Percentiles rank a stretch among this genome's conserved stretches.
Evolutionary conservation across 2,113 vertebrate species (phyloP).

Genomic region (Ptychochromis oligacanthus): DNA sequence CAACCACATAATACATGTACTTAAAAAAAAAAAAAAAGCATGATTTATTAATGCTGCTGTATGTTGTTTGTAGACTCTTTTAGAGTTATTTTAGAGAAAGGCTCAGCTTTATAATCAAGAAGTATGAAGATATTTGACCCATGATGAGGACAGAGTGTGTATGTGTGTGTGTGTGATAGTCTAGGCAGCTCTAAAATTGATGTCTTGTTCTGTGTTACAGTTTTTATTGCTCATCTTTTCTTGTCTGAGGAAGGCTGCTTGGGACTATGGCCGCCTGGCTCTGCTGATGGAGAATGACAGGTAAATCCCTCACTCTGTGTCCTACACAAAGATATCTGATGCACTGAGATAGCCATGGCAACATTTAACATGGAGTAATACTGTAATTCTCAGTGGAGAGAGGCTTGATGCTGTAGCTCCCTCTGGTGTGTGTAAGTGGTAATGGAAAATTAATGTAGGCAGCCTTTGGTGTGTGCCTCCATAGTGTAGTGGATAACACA

Average conservation of each 20-base stretch:
- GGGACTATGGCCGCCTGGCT: constrained; percentile 95
- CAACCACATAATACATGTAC: constrained; percentile 68
- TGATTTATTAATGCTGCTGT: constrained; percentile 49
- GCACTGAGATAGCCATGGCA: constrained; percentile 5
- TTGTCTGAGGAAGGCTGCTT: constrained; percentile 95
- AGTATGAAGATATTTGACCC: neutral
- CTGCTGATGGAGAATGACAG: constrained; percentile 96
- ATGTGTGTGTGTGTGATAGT: neutral
- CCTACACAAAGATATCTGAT: neutral
- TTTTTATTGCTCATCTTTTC: constrained; percentile 91
- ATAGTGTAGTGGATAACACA: too few species aligned
- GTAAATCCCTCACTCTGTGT: constrained; percentile 60
- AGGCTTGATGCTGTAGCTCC: constrained; percentile 49
- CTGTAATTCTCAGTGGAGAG: neutral
- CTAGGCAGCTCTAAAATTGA: neutral
- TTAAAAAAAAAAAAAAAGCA: constrained; percentile 39
- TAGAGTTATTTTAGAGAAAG: neutral
- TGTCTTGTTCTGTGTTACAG: constrained; percentile 75
- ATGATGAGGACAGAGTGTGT: neutral
- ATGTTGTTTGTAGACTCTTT: neutral
- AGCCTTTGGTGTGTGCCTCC: too few species aligned
- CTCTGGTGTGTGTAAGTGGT: constrained; percentile 68
- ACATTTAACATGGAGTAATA: constrained; percentile 45
- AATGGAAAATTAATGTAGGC: neutral
- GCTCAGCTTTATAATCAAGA: constrained; percentile 2